Evolutionary conservation across 2,113 vertebrate genomes (phyloP).

Genomic region (Motacilla alba): DNA sequence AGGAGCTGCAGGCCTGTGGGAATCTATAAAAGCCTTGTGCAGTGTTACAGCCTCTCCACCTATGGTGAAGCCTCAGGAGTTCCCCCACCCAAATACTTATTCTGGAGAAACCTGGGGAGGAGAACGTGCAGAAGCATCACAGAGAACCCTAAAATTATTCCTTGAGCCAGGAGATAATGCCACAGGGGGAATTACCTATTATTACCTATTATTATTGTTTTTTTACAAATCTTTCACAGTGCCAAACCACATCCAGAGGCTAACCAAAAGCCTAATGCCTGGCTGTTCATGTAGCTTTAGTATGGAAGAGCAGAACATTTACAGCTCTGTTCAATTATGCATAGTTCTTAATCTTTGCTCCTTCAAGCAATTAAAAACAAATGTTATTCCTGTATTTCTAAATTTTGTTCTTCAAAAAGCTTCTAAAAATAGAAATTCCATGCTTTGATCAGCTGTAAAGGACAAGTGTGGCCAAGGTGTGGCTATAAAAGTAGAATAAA

Average conservation of each 20-base stretch:
- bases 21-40: not conserved
- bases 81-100: not conserved
- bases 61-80: not conserved
- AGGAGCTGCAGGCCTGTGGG: not conserved
- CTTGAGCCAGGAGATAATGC: not conserved
- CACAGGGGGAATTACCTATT: not conserved
- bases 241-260: not conserved
- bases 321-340: not conserved
- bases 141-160: not conserved
- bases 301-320: not conserved
- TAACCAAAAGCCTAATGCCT: not conserved
- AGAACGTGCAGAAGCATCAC: not conserved
- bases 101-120: not conserved
- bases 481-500: not conserved
- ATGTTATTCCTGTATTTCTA: not conserved
- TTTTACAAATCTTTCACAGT: not conserved
- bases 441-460: not conserved
- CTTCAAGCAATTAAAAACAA: not conserved
- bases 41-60: fast-evolving
- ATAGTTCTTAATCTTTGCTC: not conserved
- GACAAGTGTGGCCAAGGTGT: not conserved
- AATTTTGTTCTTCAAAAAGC: not conserved
- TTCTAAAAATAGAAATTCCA: not conserved
- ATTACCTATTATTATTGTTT: not conserved
- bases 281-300: not conserved